Conservation (phyloP, 1,140 invertebrate species). For the Conopomorpha cramerella region DNA sequence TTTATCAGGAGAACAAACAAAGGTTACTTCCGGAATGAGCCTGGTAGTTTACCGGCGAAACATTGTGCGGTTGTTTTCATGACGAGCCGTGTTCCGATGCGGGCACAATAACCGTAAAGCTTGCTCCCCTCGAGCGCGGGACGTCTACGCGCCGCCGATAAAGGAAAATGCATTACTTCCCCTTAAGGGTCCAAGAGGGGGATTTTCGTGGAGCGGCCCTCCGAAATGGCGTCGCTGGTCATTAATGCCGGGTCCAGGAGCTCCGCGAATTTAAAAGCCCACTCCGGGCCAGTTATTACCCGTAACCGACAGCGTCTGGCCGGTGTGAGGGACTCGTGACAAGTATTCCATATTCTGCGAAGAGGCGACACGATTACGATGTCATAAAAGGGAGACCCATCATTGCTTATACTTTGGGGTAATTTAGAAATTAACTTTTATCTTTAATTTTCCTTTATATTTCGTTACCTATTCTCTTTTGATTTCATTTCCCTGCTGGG, state of each 20-base stretch:
- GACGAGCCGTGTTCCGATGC: conserved; percentile 29
- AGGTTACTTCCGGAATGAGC: no score
- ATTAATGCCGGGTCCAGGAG: conserved; percentile 39
- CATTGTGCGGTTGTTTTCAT: no score
- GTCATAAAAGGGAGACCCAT: background rate
- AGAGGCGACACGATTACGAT: background rate
- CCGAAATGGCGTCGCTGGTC: conserved; percentile 38
- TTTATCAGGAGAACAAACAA: no score
- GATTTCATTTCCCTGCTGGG: no score
- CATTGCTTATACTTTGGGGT: background rate
- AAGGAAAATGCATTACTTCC: conserved; percentile 58
- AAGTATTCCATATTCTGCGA: conserved; percentile 9
- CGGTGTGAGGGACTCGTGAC: conserved; percentile 10
- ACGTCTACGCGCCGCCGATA: conserved; percentile 45
- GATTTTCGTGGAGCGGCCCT: conserved; percentile 39
- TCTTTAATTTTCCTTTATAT: no score
- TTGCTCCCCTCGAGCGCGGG: conserved; percentile 35
- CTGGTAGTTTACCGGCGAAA: no score
- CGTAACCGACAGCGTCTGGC: conserved; percentile 7
- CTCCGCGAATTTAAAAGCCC: conserved; percentile 44
- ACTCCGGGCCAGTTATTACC: conserved; percentile 32
- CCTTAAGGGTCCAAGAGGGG: conserved; percentile 22
- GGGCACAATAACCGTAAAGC: conserved; percentile 52
- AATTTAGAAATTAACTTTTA: background rate
- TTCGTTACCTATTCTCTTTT: background rate